phyloP scores from a whole-genome alignment of 2,888 invertebrate species.

The Agapostemon virescens region DNA sequence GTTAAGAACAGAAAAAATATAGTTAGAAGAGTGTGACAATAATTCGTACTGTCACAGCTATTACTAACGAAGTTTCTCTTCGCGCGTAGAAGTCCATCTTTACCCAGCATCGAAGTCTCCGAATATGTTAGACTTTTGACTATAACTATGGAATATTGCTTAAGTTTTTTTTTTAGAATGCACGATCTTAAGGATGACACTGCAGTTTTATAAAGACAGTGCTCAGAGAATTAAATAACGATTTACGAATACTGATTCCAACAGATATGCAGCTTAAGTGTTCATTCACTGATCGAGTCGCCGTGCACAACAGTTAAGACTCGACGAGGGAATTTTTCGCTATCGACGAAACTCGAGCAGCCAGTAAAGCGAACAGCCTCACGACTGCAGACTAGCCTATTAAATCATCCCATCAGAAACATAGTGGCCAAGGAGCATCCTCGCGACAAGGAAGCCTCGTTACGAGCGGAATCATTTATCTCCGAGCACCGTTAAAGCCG shows the following conservation, averaged over 20 bases:
- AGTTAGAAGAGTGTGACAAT: too few relatives aligned
- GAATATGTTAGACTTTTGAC: too few relatives aligned
- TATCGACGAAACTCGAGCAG: not conserved
- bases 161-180: too few relatives aligned
- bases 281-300: not conserved
- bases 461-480: slow-evolving; percentile 45
- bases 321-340: not conserved
- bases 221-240: not conserved
- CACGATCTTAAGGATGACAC: too few relatives aligned
- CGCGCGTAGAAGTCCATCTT: too few relatives aligned
- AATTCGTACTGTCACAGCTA: too few relatives aligned
- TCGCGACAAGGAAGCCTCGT: slow-evolving; percentile 48
- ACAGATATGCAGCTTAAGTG: not conserved
- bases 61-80: too few relatives aligned
- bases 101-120: too few relatives aligned
- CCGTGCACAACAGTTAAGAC: not conserved
- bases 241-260: not conserved
- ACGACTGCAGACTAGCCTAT: not conserved
- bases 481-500: slow-evolving; percentile 40
- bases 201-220: not conserved
- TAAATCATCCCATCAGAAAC: slow-evolving; percentile 36
- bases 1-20: too few relatives aligned
- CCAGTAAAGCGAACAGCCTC: slow-evolving; percentile 3
- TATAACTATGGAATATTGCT: too few relatives aligned
- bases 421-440: slow-evolving; percentile 1